phyloP scores from a whole-genome alignment of 1,140 invertebrate genomes.

The Sycophila sp. region DNA sequence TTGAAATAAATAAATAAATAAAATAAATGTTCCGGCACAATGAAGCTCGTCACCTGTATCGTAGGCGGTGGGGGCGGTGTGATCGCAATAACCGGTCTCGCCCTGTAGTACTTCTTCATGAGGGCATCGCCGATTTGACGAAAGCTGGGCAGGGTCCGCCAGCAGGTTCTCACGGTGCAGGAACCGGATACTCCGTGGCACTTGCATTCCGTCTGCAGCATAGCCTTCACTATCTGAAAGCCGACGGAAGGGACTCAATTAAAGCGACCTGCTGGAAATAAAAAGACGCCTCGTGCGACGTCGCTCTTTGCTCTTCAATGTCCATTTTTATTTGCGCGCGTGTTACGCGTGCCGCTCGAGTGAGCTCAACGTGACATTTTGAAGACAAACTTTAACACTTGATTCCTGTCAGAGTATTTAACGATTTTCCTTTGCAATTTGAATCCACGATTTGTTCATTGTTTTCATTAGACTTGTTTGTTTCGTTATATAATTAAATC shows the following conservation, averaged over 20 bases:
- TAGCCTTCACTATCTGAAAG: constrained; percentile 84
- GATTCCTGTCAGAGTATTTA: too few species aligned
- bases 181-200: constrained; percentile 97
- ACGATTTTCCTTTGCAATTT: too few species aligned
- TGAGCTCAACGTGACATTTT: too few species aligned
- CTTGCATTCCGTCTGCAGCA: constrained; percentile 88
- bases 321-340: too few species aligned
- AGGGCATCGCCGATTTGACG: constrained; percentile 83
- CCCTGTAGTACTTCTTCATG: constrained; percentile 84
- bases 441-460: too few species aligned
- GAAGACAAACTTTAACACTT: too few species aligned
- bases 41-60: constrained; percentile 53
- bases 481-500: too few species aligned
- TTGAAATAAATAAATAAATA: constrained; percentile 22
- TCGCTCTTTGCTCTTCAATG: not conserved
- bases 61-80: constrained; percentile 62
- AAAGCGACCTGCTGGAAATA: too few species aligned
- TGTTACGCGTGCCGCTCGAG: too few species aligned
- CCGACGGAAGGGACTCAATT: not conserved
- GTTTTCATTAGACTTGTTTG: too few species aligned
- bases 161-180: constrained; percentile 94
- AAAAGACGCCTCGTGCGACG: too few species aligned
- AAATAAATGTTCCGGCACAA: constrained; percentile 36
- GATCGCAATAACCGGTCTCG: constrained; percentile 75
- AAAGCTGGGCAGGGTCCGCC: constrained; percentile 89